Evolutionary conservation across 2,113 vertebrate species (phyloP), one percentile per base, ranked within the genome.

Genomic region (Carollia perspicillata): DNA sequence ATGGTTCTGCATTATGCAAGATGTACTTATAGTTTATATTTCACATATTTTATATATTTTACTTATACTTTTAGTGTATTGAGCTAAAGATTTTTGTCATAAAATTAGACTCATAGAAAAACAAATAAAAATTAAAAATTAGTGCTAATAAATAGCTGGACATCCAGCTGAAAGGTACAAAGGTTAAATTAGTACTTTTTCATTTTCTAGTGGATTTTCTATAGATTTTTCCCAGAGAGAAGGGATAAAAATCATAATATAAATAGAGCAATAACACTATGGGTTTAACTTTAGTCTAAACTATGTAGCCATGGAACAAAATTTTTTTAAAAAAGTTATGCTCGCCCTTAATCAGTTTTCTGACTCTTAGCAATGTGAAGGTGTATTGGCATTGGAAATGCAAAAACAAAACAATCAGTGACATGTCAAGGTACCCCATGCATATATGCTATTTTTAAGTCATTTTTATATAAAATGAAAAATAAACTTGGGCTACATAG

Each of bases 361-460:
- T 94, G 81, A 91, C 94, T 84, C 58, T 93, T 83, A 92, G 96
- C 93, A 95, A 95, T 89, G 60, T 94, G 92, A 81, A 85, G 20
- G 17, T 94, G 55, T 60, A 10, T 72, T 69, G 66, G 33, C 40
- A 58, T 42, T 94, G 6, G 89, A 71, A 95, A 86, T 85, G 47
- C 47, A 86, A 90, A 95, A 94, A 53, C 44, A 68, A 68, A 51
- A 60, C 23, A 58, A 58, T 79, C 14, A 92, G 33, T 66, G 77
- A 63, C 10, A 83, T 90, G 92, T 95, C 35, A 75, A 85, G 42
- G 8, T 16, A 95, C 77, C 53, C 14, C 6, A 13, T 68, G 53
- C 9, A 87, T 35, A 47, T 40, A n/a, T 20, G 4, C 11, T 93
- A 83, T 23, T 44, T 93, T 81, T 63, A 86, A 75, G 68, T 68